Conservation (phyloP, 2,797 vertebrate species). For the Crocidura indochinensis region DNA sequence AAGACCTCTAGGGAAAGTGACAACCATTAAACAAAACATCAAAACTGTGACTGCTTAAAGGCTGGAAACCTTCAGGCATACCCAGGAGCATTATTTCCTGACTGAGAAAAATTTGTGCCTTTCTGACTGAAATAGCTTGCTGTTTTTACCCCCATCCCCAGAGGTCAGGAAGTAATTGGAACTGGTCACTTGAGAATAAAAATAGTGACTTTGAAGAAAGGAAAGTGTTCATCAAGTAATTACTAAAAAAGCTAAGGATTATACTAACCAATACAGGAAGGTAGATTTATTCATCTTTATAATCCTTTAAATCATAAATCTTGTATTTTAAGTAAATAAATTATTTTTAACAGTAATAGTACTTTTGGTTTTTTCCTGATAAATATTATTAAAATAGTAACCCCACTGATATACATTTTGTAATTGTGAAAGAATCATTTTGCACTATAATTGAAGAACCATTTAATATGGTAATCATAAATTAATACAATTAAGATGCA, state of each 20-base stretch:
- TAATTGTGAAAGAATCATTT: neutral
- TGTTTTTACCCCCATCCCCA: neutral
- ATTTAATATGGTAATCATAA: no score
- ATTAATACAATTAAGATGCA: neutral
- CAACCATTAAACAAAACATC: constrained; percentile 64
- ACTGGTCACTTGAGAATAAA: neutral
- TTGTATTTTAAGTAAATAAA: no score
- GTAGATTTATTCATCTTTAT: neutral
- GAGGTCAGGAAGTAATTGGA: constrained; percentile 30
- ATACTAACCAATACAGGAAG: neutral
- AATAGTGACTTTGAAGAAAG: fast-evolving
- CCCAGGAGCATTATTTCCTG: constrained; percentile 36
- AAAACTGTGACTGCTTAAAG: constrained; percentile 47
- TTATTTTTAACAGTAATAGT: constrained; percentile 3
- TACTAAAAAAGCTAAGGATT: constrained; percentile 14
- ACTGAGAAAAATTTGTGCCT: constrained; percentile 11
- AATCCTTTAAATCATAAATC: no score
- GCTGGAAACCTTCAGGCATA: constrained; percentile 47
- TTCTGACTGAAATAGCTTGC: constrained; percentile 27
- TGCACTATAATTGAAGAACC: neutral
- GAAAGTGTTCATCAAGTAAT: neutral
- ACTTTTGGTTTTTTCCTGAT: neutral
- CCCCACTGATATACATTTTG: fast-evolving
- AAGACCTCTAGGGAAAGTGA: constrained; percentile 35
- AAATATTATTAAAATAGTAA: neutral